Evolutionary conservation across 2,888 invertebrate species (phyloP), one percentile per base, ranked within the genome.

Genomic region (Leucoma salicis): DNA sequence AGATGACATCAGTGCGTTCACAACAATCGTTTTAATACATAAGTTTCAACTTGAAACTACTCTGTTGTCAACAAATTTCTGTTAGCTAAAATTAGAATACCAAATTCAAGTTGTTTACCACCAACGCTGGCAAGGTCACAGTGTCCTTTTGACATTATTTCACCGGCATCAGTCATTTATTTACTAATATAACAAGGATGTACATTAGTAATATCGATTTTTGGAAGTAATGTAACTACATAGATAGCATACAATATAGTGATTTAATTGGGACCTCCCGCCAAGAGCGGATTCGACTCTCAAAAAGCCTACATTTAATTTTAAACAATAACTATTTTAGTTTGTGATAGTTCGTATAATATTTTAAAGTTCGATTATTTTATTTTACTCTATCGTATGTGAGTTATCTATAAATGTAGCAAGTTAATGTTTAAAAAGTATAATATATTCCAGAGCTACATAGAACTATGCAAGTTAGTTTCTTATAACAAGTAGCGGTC

Each of bases 21-120:
- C 21, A 44, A 39, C 7, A 39, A 18, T 11, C 16, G 36, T n/a
- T 39, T 11, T 32, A 24, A 29, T 28, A 42, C 31, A 33, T 50
- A 49, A 53, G 46, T 46, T 35, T 41, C n/a, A 18, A 18, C 27
- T 25, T 25, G n/a, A 25, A 25, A 10, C 10, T 27, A 27, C 8
- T 35, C 34, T 50, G 45, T 59, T 53, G 44, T 49, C 49, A 47
- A 41, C 40, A 14, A 13, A 32, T 37, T 39, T 35, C 35, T 34
- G 31, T 28, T 34, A 50, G 52, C 44, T 46, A 33, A 62, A 64
- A 66, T 68, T 63, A 57, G 61, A 66, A 58, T 70, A 64, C 49
- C 65, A 68, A 74, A 70, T n/a, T 70, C 52, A 57, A 50, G 45
- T 68, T 72, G 70, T 76, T 75, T 74, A 71, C 68, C 49, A 63